Base-by-base conservation (phyloP, 1,140 invertebrate genomes). In the Aphelinus certus region DNA sequence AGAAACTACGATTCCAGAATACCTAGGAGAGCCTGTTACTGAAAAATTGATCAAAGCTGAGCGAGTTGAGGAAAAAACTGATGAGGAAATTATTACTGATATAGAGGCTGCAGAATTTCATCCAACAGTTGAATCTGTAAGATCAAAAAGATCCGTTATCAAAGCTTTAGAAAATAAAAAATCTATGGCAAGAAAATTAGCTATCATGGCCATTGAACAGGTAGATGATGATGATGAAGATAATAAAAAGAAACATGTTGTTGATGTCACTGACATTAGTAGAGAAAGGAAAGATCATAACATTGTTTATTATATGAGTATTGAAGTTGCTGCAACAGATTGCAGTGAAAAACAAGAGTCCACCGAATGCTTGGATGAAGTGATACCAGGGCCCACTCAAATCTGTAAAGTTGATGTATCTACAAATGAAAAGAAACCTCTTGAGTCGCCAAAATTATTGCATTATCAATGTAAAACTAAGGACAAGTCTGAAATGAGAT, bases 221-320 rank as follows among this genome's bases (percentile, higher is more conserved):
- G 69, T 89, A 10, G 89, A 90, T 72, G 77, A 81, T 5, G 78
- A 82, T 69, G 85, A 88, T 62, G 83, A 84, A 49, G 86, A 86
- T 68, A 81, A 88, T 68, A 86, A 83, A 48, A 88, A 85, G 71
- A 76, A 85, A 74, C 76, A 85, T 2, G 74, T 88, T 3, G 69
- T 88, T 3, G 82, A 87, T 46, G 79, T 89, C 45, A 6, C 84
- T 3, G 78, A 85, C 45, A 71, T 68, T 0, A 79, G 73, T 53
- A 80, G 75, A 76, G 79, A 80, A 75, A 78, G 78, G 5, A 57
- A 79, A 5, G 77, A 79, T 49, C 76, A 72, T 7, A 58, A 71
- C 7, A 67, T 76, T 42, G 53, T 76, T 45, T 61, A 71, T 63
- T 63, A 71, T 45, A 45, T 76, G 46, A 76, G 49, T 26, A 49